Base-by-base conservation (phyloP, 2,797 vertebrate genomes). In the Pangasius macronema region DNA sequence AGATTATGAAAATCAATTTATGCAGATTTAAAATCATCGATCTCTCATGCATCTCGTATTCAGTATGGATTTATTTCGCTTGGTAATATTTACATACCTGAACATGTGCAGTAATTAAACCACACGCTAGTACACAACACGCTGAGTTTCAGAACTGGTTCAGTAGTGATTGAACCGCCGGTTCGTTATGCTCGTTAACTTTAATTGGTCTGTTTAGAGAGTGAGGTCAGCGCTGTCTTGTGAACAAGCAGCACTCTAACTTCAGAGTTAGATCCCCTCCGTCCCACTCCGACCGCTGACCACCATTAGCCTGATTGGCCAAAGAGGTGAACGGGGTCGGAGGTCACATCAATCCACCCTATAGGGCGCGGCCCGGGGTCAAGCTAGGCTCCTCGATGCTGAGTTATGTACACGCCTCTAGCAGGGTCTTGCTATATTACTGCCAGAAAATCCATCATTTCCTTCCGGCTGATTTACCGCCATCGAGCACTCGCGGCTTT, bases 271-370 rank as follows among this genome's bases (percentile, higher is more conserved):
- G 92, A 93, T 90, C 94, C 92, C 59, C 6, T 55, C 77, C 90
- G 75, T 83, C 76, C 16, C 84, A 46, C 90, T 89, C 7, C 1
- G 53, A 90, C 91, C 89, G 88, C 61, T 63, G 80, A 91, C 89
- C 84, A 55, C 95, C 95, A 96, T 96, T 96, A 96, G 95, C 89
- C 91, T 95, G 95, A 96, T 96, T 96, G 95, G 93, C 93, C 94
- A 59, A 84, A 90, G 93, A 91, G 95, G 94, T 95, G 94, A 94
- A 89, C 84, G 79, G 72, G 90, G 95, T 95, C 94, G 95, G 95
- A 93, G 94, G 94, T 94, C 91, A 87, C 93, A 95, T 96, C 94
- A 92, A 96, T 96, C 91, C 49, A 51, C 88, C 92, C 89, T 93
- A 93, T 90, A 84, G 93, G 92, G 92, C 88, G 87, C 80, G 30